These are phyloP conservation scores for Raillietiella orientalis DNA, from an alignment of 2,888 invertebrate species.

Conservation along the genomic window DNA sequence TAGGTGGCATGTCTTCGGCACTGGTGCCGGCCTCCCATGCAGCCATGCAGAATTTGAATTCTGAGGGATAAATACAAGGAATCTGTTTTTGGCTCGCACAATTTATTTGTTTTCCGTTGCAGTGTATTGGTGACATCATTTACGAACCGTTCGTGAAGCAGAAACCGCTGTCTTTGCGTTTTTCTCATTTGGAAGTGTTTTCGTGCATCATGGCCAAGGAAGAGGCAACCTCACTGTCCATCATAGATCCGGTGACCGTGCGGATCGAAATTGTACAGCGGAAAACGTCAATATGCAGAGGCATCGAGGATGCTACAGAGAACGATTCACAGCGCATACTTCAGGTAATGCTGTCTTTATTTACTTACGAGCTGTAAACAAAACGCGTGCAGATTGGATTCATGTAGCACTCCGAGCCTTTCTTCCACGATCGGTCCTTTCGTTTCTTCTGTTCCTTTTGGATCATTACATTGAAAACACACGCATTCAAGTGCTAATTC, in stretches of 20 bases:
- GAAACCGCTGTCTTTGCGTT: slow-evolving; percentile 49
- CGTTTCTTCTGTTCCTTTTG: too few species aligned
- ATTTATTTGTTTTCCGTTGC: slow-evolving; percentile 10
- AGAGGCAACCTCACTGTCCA: slow-evolving; percentile 70
- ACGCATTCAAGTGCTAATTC: too few species aligned
- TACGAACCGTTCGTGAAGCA: slow-evolving; percentile 31
- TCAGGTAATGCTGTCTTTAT: slow-evolving; percentile 16
- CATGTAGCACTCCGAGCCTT: slow-evolving; percentile 2
- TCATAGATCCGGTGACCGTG: slow-evolving; percentile 68
- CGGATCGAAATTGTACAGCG: slow-evolving; percentile 25
- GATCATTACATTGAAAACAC: too few species aligned
- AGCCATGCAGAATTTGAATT: neutral
- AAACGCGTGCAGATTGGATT: too few species aligned
- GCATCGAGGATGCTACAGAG: slow-evolving; percentile 9
- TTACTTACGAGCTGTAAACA: too few species aligned
- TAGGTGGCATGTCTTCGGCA: slow-evolving; percentile 7
- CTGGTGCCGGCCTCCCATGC: neutral
- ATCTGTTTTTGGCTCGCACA: neutral
- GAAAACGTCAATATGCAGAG: slow-evolving; percentile 7
- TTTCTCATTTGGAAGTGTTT: slow-evolving; percentile 64
- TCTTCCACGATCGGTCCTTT: too few species aligned
- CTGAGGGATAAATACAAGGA: neutral
- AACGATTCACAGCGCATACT: slow-evolving; percentile 7
- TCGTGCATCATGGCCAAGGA: slow-evolving; percentile 59
- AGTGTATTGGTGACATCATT: too few species aligned